These are phyloP conservation scores for Paedocypris micromegethes DNA, from an alignment of 2,797 vertebrate species.

Conservation along the genomic window DNA sequence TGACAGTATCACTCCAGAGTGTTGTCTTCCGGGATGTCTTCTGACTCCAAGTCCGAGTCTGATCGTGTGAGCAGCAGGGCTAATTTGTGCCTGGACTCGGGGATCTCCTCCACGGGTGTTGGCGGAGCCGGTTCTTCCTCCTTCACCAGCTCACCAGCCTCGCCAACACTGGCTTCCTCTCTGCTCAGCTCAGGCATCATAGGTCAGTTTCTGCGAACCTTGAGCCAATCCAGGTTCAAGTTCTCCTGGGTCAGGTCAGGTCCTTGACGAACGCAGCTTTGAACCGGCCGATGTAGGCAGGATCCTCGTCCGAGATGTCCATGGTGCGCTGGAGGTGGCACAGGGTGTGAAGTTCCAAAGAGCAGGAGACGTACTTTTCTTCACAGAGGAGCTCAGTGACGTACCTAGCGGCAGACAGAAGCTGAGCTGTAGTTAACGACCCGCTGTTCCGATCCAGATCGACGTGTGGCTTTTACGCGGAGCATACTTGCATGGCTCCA, in stretches of 20 bases:
- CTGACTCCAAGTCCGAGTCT: constrained; percentile 19
- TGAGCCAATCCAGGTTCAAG: constrained; percentile 17
- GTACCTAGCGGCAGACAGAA: constrained; percentile 6
- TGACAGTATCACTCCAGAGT: no score
- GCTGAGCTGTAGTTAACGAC: no score
- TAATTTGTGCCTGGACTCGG: constrained; percentile 24
- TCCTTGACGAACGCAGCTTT: constrained; percentile 34
- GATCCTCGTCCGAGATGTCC: constrained; percentile 30
- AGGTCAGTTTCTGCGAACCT: constrained; percentile 25
- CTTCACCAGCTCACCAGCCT: constrained; percentile 27
- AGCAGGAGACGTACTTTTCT: constrained; percentile 26
- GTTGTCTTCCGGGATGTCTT: no score
- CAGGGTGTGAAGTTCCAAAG: constrained; percentile 22
- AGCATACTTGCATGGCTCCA: no score
- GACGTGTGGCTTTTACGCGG: no score
- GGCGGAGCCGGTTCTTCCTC: constrained; percentile 23
- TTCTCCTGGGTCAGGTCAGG: constrained; percentile 17
- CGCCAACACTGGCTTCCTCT: constrained; percentile 8
- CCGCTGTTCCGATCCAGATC: no score
- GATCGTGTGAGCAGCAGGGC: constrained; percentile 23
- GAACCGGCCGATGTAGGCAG: constrained; percentile 27
- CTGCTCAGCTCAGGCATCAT: constrained; percentile 24
- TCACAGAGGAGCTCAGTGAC: constrained; percentile 23
- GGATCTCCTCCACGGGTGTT: constrained; percentile 17
- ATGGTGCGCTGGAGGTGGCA: constrained; percentile 23